Base-by-base conservation (phyloP, 2,888 invertebrate genomes). In the Patella pellucida region DNA sequence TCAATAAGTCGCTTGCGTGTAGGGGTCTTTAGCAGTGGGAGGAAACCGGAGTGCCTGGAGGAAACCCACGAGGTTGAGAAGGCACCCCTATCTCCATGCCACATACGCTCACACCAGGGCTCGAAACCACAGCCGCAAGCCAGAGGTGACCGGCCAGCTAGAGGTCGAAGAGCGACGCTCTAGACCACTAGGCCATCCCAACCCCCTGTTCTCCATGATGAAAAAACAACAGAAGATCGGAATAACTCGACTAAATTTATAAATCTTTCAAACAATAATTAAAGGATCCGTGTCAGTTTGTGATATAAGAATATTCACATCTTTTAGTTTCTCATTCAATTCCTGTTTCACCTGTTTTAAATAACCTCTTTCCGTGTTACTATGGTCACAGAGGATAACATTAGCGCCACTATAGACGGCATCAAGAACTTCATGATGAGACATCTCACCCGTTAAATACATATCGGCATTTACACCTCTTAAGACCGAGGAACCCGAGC, bases 321-420 rank as follows among this genome's bases (percentile, higher is more conserved):
- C 92, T 1, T 93, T 90, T 16, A 92, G 79, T 51, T 85, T 62
- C 27, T 80, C 79, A 0, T 79, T 76, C 41, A 92, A 81, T 12
- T 88, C 83, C 56, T 80, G 72, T 69, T 92, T 91, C 78, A 97
- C 95, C 14, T 91, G 91, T 67, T 91, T 92, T 7, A 98, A 92
- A 89, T 94, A 98, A 7, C 97, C 97, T 79, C 98, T 93, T 91
- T 98, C 98, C 0, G 97, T 96, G 92, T 97, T 96, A 62, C 96
- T 96, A 91, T 98, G 98, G 90, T 97, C 97, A 81, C 96, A 96
- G 23, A 98, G 92, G 85, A 98, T 95, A 0, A 98, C 97, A 76
- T 94, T 94, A 19, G 93, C 93, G 51, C 95, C 95, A 74, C 93
- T 94, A 85, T 96, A 96, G 41, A 94, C 93, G 0, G 96, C 96